phyloP scores from a whole-genome alignment of 2,113 vertebrate species.

The Myrmecophaga tridactyla region DNA sequence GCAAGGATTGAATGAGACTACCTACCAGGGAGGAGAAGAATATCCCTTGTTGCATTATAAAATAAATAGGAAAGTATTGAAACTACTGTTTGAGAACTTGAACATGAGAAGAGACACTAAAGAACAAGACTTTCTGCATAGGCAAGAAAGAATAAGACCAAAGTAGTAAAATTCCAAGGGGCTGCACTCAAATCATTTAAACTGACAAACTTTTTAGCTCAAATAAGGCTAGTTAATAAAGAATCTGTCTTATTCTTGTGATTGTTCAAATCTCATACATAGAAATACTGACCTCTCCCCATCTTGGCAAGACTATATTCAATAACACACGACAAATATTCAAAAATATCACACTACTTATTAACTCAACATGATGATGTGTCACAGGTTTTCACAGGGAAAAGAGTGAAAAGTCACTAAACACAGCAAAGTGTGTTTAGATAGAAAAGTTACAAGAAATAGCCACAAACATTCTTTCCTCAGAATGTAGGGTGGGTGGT shows the following conservation, averaged over 20 bases:
- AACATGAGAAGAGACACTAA: neutral
- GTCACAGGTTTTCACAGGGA: constrained; percentile 7
- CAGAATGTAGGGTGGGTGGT: neutral
- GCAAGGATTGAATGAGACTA: neutral
- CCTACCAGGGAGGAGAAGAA: fast-evolving
- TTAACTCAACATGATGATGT: constrained; percentile 1
- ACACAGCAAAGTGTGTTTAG: neutral
- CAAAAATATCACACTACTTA: neutral
- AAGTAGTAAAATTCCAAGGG: neutral
- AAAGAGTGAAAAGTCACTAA: constrained; percentile 52
- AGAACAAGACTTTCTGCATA: neutral
- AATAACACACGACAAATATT: neutral
- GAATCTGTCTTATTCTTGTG: neutral
- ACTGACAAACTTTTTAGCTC: neutral
- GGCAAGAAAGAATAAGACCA: neutral
- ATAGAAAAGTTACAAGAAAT: constrained; percentile 34
- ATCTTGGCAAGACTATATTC: neutral
- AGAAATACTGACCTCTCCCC: neutral
- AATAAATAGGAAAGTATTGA: neutral
- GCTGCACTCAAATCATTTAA: neutral
- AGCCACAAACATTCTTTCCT: constrained; percentile 23
- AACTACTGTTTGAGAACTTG: neutral
- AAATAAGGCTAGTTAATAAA: neutral
- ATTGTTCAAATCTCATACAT: neutral
- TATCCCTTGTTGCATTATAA: neutral